These are phyloP conservation scores for Sycobia sp. DNA, from an alignment of 1,140 invertebrate genomes.

Conservation along the genomic window DNA sequence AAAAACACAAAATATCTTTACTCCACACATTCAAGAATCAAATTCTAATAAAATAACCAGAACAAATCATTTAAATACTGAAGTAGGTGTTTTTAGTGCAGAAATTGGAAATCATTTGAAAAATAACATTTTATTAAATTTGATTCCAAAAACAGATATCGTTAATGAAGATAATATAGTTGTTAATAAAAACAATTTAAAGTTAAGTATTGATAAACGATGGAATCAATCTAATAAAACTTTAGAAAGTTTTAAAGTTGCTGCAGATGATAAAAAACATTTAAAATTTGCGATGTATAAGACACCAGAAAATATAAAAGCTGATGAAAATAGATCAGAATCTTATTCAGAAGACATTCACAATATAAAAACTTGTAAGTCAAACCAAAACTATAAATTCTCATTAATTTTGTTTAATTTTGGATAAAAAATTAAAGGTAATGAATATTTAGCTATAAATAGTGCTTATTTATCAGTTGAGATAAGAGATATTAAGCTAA, in stretches of 20 bases:
- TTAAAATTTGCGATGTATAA: constrained; percentile 5
- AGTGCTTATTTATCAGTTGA: too few relatives aligned
- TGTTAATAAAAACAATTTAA: constrained; percentile 19
- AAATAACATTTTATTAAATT: neutral
- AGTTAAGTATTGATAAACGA: constrained; percentile 21
- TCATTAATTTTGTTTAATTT: constrained; percentile 44
- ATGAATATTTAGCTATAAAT: constrained; percentile 56
- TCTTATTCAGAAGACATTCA: neutral
- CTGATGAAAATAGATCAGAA: constrained; percentile 5
- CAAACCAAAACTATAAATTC: constrained; percentile 37
- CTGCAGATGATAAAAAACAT: constrained; percentile 13
- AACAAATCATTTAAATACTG: neutral
- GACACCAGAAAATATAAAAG: neutral
- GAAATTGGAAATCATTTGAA: neutral
- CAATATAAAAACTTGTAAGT: neutral
- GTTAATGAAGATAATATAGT: constrained; percentile 3
- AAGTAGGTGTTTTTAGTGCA: too few relatives aligned
- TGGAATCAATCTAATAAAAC: constrained; percentile 17
- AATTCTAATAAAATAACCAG: constrained; percentile 4
- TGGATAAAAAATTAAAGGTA: constrained; percentile 45
- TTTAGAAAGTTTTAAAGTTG: neutral
- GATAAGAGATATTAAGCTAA: too few relatives aligned
- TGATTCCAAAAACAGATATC: neutral
- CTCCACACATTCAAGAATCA: neutral
- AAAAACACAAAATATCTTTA: neutral